Conservation (phyloP, 2,113 vertebrate species). For the Girardinichthys multiradiatus region DNA sequence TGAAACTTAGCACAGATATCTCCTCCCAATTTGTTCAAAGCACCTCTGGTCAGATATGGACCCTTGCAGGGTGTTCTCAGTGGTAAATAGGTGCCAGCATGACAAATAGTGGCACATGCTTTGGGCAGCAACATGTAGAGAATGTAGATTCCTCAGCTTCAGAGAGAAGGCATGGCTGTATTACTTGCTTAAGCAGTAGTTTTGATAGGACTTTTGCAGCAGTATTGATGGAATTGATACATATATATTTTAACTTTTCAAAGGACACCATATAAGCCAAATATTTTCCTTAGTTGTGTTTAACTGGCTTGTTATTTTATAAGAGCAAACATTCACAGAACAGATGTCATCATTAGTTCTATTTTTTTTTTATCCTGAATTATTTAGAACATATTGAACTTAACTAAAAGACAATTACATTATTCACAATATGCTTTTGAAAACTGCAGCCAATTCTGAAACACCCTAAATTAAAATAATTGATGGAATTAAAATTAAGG, state of each 20-base stretch:
- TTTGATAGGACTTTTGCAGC: background rate
- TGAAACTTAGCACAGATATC: slow-evolving; percentile 66
- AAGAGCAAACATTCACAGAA: background rate
- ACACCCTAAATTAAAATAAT: slow-evolving; percentile 2
- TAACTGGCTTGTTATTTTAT: background rate
- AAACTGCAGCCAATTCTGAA: slow-evolving; percentile 13
- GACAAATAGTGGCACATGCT: slow-evolving; percentile 50
- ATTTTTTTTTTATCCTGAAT: background rate
- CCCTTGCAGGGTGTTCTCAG: slow-evolving; percentile 32
- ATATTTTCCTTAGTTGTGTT: background rate
- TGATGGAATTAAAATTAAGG: slow-evolving; percentile 8
- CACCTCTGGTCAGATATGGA: slow-evolving; percentile 50
- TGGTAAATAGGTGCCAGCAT: slow-evolving; percentile 42
- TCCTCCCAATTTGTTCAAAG: slow-evolving; percentile 67
- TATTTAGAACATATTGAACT: background rate
- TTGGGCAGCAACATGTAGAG: slow-evolving; percentile 24
- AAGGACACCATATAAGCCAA: background rate
- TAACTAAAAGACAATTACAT: slow-evolving; percentile 1
- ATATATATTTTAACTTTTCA: background rate
- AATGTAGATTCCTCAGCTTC: slow-evolving; percentile 24
- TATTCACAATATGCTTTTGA: background rate
- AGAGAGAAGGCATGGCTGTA: background rate
- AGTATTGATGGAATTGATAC: slow-evolving; percentile 11
- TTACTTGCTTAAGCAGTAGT: slow-evolving; percentile 9
- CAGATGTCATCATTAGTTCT: too few relatives aligned